Evolutionary conservation across 2,797 vertebrate genomes (phyloP).

Genomic region (Gouania willdenowi): DNA sequence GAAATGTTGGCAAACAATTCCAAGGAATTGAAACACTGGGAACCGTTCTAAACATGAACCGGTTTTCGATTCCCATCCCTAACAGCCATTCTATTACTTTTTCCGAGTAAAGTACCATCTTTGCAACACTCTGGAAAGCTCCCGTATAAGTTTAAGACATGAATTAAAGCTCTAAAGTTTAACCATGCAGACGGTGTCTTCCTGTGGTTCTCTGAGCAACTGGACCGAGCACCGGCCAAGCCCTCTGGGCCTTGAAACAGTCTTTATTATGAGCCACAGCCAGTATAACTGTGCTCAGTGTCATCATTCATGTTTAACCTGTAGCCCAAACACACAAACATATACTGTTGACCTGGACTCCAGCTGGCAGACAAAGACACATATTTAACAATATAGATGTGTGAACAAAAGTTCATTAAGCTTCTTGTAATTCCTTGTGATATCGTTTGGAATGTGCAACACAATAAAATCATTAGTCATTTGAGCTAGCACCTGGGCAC

Average conservation of each 20-base stretch:
- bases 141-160: too few species aligned
- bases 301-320: constrained; percentile 54
- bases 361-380: constrained; percentile 43
- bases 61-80: too few species aligned
- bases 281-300: constrained; percentile 50
- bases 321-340: constrained; percentile 20
- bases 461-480: constrained; percentile 11
- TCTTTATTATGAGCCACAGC: constrained; percentile 34
- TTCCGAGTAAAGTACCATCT: too few species aligned
- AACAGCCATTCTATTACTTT: too few species aligned
- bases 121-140: too few species aligned
- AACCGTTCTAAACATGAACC: too few species aligned
- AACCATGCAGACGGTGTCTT: constrained; percentile 37
- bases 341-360: constrained; percentile 37
- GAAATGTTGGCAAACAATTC: too few species aligned
- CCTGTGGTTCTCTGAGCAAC: constrained; percentile 22
- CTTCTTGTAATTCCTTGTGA: not conserved
- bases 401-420: constrained; percentile 33
- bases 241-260: constrained; percentile 23
- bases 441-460: constrained; percentile 10
- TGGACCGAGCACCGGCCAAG: constrained; percentile 29
- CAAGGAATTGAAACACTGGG: too few species aligned
- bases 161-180: constrained; percentile 45
- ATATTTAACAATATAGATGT: constrained; percentile 12
- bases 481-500: constrained; percentile 2